phyloP scores from a whole-genome alignment of 2,113 vertebrate species.

The Gallinago jamesoni region DNA sequence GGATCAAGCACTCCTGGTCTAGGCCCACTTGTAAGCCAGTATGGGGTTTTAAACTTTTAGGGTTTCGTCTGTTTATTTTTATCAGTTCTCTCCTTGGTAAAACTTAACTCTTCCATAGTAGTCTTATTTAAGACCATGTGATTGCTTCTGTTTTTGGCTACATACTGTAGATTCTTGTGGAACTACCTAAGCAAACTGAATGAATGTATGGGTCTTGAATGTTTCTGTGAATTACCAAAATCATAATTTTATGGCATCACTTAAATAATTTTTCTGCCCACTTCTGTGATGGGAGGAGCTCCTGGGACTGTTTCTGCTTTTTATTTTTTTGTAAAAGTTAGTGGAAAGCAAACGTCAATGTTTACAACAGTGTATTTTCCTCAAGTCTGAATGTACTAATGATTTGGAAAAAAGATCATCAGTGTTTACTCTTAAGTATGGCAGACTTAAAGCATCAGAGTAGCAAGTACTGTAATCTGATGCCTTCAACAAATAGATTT shows the following conservation, averaged over 20 bases:
- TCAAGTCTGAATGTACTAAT: neutral
- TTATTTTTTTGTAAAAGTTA: neutral
- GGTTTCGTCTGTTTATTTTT: neutral
- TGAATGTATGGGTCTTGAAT: neutral
- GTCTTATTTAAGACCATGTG: neutral
- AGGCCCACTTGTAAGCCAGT: neutral
- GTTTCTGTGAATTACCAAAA: neutral
- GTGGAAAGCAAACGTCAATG: neutral
- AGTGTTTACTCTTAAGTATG: neutral
- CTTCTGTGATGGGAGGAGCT: neutral
- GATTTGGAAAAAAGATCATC: neutral
- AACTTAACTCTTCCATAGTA: neutral
- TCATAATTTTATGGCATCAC: neutral
- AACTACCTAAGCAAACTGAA: neutral
- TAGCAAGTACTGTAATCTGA: neutral
- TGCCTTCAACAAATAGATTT: neutral
- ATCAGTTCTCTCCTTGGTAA: neutral
- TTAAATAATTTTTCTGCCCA: neutral
- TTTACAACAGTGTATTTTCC: neutral
- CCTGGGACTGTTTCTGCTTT: neutral
- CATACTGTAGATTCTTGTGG: neutral
- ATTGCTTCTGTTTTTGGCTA: neutral
- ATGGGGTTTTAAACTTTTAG: neutral
- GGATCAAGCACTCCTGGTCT: neutral
- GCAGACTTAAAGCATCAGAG: neutral